phyloP scores from a whole-genome alignment of 2,888 invertebrate genomes.

The Caenorhabditis sinica region DNA sequence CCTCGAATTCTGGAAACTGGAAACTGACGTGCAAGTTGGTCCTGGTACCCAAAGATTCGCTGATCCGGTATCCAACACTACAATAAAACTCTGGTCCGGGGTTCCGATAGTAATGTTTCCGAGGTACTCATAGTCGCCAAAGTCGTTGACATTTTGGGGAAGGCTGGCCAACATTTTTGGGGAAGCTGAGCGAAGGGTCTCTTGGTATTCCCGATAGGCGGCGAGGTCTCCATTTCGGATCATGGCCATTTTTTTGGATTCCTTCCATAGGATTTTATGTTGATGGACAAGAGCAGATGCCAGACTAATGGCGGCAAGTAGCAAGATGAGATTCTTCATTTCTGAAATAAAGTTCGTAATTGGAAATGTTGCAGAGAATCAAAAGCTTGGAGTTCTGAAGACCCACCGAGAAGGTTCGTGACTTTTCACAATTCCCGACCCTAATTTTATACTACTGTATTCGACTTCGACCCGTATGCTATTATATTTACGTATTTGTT shows the following conservation, averaged over 20 bases:
- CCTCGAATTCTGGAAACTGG: too few relatives aligned
- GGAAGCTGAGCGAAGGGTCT: conserved; percentile 46
- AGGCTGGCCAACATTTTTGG: conserved; percentile 56
- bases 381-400: background rate
- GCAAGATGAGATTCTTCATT: conserved; percentile 34
- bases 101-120: conserved; percentile 82
- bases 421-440: too few relatives aligned
- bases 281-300: conserved; percentile 72
- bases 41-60: conserved; percentile 77
- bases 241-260: conserved; percentile 67
- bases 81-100: conserved; percentile 71
- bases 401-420: too few relatives aligned
- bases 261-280: conserved; percentile 68
- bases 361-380: too few relatives aligned
- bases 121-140: conserved; percentile 82
- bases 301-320: conserved; percentile 66
- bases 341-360: too few relatives aligned
- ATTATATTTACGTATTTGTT: background rate
- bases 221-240: conserved; percentile 62
- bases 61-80: conserved; percentile 78
- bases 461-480: too few relatives aligned
- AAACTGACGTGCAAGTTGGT: conserved; percentile 68
- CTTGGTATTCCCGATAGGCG: conserved; percentile 65
- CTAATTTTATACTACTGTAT: too few relatives aligned
- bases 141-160: conserved; percentile 66